phyloP scores from a whole-genome alignment of 2,797 vertebrate genomes.

The Rousettus madagascariensis region DNA sequence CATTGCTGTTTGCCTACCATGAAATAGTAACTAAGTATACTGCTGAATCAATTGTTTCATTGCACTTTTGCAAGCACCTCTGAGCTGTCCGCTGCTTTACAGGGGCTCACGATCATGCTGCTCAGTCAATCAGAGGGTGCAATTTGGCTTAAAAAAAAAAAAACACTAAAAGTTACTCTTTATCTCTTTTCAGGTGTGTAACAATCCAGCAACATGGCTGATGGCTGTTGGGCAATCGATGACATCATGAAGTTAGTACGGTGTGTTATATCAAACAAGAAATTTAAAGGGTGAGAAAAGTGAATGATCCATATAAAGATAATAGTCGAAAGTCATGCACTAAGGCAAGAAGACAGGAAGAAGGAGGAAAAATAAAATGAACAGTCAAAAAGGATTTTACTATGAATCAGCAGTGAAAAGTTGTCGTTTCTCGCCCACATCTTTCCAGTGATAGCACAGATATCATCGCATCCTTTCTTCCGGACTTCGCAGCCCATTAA shows the following conservation, averaged over 20 bases:
- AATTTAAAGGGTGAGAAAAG: neutral
- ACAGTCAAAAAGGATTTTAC: neutral
- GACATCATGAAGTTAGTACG: neutral
- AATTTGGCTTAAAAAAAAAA: neutral
- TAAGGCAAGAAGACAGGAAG: neutral
- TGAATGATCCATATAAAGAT: neutral
- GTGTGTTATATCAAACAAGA: neutral
- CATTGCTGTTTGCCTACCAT: constrained; percentile 48
- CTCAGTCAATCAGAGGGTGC: neutral
- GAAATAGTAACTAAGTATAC: constrained; percentile 55
- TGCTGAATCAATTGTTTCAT: constrained; percentile 59
- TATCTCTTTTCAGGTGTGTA: neutral
- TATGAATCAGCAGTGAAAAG: neutral
- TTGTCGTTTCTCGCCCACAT: neutral
- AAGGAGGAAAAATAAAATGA: neutral
- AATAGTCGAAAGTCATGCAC: neutral
- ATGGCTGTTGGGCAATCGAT: neutral
- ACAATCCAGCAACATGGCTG: neutral
- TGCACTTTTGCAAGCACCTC: constrained; percentile 9
- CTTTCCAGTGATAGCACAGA: neutral
- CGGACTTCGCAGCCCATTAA: neutral
- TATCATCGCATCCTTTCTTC: neutral
- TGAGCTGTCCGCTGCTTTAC: neutral
- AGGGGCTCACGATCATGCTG: neutral
- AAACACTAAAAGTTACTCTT: neutral